Evolutionary conservation across 37 sponge, comb jelly and placozoan genomes (phyloP), one percentile per base, ranked within the genome.

Genomic region (Lycopodina hypogea): DNA sequence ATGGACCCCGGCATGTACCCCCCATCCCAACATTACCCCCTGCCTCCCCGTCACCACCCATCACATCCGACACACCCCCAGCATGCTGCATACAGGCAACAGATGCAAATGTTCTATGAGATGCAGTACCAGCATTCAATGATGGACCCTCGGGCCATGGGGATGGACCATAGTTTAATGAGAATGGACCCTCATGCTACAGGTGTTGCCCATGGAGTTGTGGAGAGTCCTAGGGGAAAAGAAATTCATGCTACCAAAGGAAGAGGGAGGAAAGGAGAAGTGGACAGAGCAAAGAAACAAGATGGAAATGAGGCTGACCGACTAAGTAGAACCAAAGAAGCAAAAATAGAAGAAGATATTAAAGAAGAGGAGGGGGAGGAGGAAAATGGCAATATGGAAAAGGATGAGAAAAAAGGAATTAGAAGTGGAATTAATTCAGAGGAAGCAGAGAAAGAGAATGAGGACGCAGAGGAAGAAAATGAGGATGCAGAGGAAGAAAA

Each of bases 61-160:
- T 41, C 71, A 21, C 81, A 52, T 62, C 59, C 81, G 21, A 26
- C 81, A 56, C 64, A 59, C 57, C 56, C 68, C 41, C 72, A 63
- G 67, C 66, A 65, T 56, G 69, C 63, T 75, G 48, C 76, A 1
- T 63, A 51, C 52, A 59, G 70, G 21, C 77, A 42, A 53, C 58
- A 84, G 1, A 39, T 65, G 35, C 58, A 84, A 23, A 39, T 65
- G 35, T 11, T 65, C 7, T 65, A 65, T 12, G 66, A 65, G 35
- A 65, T 65, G 75, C 32, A 63, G 58, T 28, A 23, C 41, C 74
- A 80, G 42, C 69, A 62, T 24, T 11, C 38, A 28, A 57, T 61
- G 61, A 40, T 9, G 22, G 59, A 19, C 62, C 32, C 76, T 23
- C 7, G 19, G 38, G 34, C 19, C 70, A 34, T 62, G 65, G 30